Base-by-base conservation (phyloP, 2,888 invertebrate species). In the Phengaris arion region DNA sequence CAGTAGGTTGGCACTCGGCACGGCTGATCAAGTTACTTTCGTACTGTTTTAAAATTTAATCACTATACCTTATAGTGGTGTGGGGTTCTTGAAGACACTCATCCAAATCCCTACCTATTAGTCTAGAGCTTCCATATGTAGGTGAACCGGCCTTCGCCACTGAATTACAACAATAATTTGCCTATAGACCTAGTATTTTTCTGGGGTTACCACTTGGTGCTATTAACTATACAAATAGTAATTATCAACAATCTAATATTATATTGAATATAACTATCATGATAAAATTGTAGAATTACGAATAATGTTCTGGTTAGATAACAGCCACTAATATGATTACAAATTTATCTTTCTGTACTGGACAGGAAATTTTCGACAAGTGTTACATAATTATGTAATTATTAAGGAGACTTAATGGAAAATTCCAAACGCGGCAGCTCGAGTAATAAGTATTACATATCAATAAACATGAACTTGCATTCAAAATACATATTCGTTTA, bases 221-320 rank as follows among this genome's bases (percentile, higher is more conserved):
- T 64, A 64, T 35, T 35, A 64, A 35, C 35, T 64, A 6, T 35
- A 12, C 12, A 64, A 13, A 51, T 51, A 22, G 22, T 51, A 12
- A 48, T 7, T 54, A 72, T 72, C 52, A 35, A 54, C 72, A 72
- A 52, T n/a, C n/a, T n/a, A n/a, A n/a, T n/a, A n/a, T n/a, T n/a
- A n/a, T n/a, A n/a, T n/a, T n/a, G n/a, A n/a, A n/a, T n/a, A n/a
- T 52, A 51, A 9, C 15, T 13, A 35, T 35, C 54, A 54, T 52
- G 72, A 72, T 72, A 72, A 70, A 54, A 72, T 72, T 72, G 72
- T 72, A 72, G 10, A 51, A 54, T 22, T 52, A 45, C 15, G 72
- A 22, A 72, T 64, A 35, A 64, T 45, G 35, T 64, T 54, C 54
- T 35, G 52, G 54, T 72, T 72, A 72, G 52, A 72, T 72, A 52